Evolutionary conservation across 2,888 invertebrate species (phyloP).

Genomic region (Pammene fasciana): DNA sequence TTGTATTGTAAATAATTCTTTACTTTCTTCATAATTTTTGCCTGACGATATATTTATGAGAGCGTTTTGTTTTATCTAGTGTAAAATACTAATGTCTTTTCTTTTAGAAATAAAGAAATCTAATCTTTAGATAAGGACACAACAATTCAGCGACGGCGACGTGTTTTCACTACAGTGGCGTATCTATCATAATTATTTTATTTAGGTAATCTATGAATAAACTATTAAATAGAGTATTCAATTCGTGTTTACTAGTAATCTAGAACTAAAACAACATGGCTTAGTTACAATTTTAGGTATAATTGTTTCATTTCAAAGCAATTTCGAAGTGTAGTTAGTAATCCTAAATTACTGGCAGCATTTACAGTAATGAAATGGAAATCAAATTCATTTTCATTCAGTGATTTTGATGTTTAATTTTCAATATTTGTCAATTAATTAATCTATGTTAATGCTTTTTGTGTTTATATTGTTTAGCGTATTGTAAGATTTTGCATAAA

Average conservation of each 20-base stretch:
- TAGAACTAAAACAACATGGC: constrained; percentile 10
- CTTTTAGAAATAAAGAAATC: too few relatives aligned
- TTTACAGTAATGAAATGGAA: constrained; percentile 9
- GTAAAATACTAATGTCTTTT: too few relatives aligned
- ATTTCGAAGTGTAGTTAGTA: constrained; percentile 6
- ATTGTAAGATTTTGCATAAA: background rate
- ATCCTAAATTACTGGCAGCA: constrained; percentile 13
- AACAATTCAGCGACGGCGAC: too few relatives aligned
- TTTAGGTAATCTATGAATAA: background rate
- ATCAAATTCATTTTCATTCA: constrained; percentile 7
- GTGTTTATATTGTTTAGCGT: background rate
- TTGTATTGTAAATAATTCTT: too few relatives aligned
- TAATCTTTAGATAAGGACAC: too few relatives aligned
- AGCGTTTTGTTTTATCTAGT: too few relatives aligned
- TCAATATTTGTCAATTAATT: constrained; percentile 3
- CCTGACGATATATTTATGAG: too few relatives aligned
- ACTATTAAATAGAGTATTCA: constrained; percentile 19
- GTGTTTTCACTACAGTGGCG: background rate
- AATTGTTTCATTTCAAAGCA: background rate
- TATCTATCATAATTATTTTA: background rate
- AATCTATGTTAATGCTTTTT: background rate
- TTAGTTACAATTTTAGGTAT: background rate
- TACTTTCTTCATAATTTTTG: too few relatives aligned
- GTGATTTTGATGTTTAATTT: background rate
- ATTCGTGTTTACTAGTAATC: constrained; percentile 2